These are phyloP conservation scores for Galendromus occidentalis DNA, from an alignment of 1,140 invertebrate species.

Conservation along the genomic window DNA sequence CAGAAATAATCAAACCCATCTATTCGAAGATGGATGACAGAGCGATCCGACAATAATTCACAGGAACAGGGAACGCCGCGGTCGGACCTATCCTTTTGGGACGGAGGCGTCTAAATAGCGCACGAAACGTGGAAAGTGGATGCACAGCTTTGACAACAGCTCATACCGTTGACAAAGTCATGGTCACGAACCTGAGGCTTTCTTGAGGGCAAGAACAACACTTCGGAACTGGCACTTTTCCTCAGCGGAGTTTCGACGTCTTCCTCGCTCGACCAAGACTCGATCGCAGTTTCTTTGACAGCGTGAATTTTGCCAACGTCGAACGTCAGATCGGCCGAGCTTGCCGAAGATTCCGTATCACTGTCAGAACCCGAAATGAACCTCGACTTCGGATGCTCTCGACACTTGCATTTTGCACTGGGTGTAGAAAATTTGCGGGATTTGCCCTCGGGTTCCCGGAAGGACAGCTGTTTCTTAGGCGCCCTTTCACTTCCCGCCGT, in stretches of 20 bases:
- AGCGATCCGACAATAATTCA: too few species aligned
- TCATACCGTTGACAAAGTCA: too few species aligned
- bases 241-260: neutral
- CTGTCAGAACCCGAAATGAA: neutral
- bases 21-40: too few species aligned
- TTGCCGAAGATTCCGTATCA: neutral
- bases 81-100: too few species aligned
- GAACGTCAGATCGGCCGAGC: neutral
- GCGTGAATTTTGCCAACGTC: neutral
- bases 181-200: neutral
- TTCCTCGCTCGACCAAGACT: slow-evolving; percentile 4
- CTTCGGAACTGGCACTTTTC: neutral
- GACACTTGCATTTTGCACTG: neutral
- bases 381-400: neutral
- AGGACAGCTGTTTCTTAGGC: slow-evolving; percentile 1
- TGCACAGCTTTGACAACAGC: too few species aligned
- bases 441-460: neutral
- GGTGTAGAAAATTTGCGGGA: neutral
- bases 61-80: too few species aligned
- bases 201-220: neutral
- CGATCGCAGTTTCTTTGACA: neutral
- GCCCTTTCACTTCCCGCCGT: neutral
- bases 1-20: too few species aligned
- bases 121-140: too few species aligned
- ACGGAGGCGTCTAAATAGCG: too few species aligned